A percentile compares a stretch with the other conserved stretches of the same genome.
These are phyloP conservation scores for Mamestra brassicae DNA, from an alignment of 2,888 invertebrate genomes.

Conservation along the genomic window DNA sequence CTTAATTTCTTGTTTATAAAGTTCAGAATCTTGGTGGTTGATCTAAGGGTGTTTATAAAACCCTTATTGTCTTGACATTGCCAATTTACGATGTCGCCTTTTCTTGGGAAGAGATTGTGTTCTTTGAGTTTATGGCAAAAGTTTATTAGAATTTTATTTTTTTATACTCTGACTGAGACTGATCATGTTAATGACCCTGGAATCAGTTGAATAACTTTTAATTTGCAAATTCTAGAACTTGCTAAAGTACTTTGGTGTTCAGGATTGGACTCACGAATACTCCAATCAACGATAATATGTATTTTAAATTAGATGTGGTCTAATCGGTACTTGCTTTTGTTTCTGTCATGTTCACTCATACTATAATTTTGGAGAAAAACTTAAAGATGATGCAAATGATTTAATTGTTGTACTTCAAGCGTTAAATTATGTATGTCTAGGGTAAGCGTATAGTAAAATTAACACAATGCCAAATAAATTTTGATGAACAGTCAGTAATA, in stretches of 20 bases:
- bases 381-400: constrained; percentile 14
- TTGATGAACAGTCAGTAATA: not conserved
- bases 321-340: not conserved
- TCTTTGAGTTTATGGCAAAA: constrained; percentile 26
- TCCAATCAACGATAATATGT: constrained; percentile 26
- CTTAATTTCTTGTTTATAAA: constrained; percentile 55
- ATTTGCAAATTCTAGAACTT: constrained; percentile 4
- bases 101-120: constrained; percentile 50
- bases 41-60: constrained; percentile 61
- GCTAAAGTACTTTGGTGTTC: constrained; percentile 1
- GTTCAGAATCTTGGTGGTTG: constrained; percentile 34
- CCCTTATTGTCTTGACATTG: constrained; percentile 67
- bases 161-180: constrained; percentile 17
- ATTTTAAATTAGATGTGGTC: constrained; percentile 12
- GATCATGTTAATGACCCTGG: constrained; percentile 32
- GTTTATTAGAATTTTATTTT: constrained; percentile 16
- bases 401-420: constrained; percentile 5
- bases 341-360: not conserved
- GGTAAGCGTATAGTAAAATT: not conserved
- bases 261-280: constrained; percentile 22
- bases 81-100: constrained; percentile 65
- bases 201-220: constrained; percentile 1
- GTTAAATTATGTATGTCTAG: not conserved
- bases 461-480: not conserved
- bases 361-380: not conserved